Evolutionary conservation across 2,888 invertebrate genomes (phyloP), one percentile per base, ranked within the genome.

Genomic region (Tridacna crocea): DNA sequence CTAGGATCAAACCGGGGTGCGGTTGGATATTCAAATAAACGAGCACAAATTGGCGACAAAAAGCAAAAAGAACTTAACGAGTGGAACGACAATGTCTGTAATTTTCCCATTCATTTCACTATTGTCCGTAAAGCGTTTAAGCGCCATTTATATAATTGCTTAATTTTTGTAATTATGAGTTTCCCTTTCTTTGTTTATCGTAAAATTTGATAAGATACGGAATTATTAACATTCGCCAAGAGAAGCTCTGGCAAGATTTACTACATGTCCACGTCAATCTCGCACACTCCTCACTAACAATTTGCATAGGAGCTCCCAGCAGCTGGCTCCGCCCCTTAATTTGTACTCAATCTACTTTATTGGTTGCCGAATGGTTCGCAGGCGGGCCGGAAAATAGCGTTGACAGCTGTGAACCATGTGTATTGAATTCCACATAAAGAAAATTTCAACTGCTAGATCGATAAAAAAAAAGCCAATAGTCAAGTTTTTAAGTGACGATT

Each of bases 111-210:
- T 75, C 75, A 75, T 80, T 84, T 82, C 72, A 55, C 61, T 78
- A 80, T 75, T 72, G 79, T 75, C 80, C 85, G 82, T 80, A 80
- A 82, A 80, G 65, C 85, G 75, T 78, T 83, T 85, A 83, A 84
- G 76, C 80, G 72, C 74, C 86, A 77, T 80, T 74, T 60, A 72
- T 68, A 58, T 84, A 86, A 86, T 86, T 79, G 76, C 80, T 74
- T 77, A 83, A 83, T 83, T 82, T 77, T 80, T 73, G 77, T 78
- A 83, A 80, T 86, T 83, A 82, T 79, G 70, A 58, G 81, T 86
- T 83, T 86, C 82, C 82, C 82, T 79, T 77, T 75, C 82, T 80
- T 86, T 82, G 86, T 85, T 80, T 81, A 79, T 76, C n/a, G 24
- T 0, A 66, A 73, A 58, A 72, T 27, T 26, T 74, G 80, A 80